Evolutionary conservation across 1,140 invertebrate genomes (phyloP), one percentile per base, ranked within the genome.

Genomic region (Oedothorax gibbosus): DNA sequence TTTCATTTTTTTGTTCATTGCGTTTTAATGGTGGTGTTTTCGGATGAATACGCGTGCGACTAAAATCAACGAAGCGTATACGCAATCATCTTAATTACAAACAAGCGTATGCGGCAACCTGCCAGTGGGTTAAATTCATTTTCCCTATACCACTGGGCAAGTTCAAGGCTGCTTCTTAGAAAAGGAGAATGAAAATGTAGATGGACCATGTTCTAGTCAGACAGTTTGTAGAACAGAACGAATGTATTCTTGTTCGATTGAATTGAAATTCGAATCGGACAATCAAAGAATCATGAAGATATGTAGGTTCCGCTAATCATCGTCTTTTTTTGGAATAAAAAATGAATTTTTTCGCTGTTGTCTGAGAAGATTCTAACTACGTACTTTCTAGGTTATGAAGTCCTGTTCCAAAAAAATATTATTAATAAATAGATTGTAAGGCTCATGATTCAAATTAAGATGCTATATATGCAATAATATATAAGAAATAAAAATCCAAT

Each of bases 71-170:
- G 35, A 50, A 51, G 21, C 75, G 60, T 51, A 15, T 18, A 15
- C 12, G 3, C 57, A 12, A 76, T 77, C 60, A 64, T 77, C 75
- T 77, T 77, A 64, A 77, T 64, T 77, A 56, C 65, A 21, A 60
- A n/a, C 64, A 49, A 20, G 21, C 57, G 21, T 15, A 49, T 53
- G 51, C 57, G 14, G 73, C 62, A 76, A 35, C n/a, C 57, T 51
- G 75, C 60, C 56, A 77, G 57, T 77, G 75, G 75, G 35, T 64
- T 77, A 60, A 65, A 77, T 77, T 77, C 14, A 77, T 77, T 77
- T 77, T 62, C 56, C 11, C 65, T 66, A 14, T 1, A 21, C n/a
- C 69, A 53, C 54, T 11, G 51, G 51, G 21, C 50, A 77, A 65
- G 57, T 64, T 77, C 75, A 77, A 77, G 75, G 75, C 35, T 77